These are phyloP conservation scores for Pollicipes pollicipes DNA, from an alignment of 1,140 invertebrate species.

Conservation along the genomic window DNA sequence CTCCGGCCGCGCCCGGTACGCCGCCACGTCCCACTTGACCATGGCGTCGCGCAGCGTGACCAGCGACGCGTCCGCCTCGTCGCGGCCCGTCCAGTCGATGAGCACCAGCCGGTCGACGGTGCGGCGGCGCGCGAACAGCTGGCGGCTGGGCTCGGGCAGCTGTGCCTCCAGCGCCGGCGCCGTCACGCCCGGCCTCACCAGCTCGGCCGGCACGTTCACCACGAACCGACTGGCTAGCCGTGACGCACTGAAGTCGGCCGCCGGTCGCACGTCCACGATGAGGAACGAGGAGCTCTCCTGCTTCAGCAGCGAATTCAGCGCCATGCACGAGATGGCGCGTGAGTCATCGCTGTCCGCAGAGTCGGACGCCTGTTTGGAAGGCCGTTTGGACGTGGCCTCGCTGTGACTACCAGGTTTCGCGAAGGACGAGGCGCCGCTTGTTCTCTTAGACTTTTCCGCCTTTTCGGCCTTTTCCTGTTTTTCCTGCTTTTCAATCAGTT, in stretches of 20 bases:
- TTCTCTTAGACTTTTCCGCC: too few relatives aligned
- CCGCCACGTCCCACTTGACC: neutral
- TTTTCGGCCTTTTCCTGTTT: neutral
- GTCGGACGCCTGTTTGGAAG: too few relatives aligned
- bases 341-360: neutral
- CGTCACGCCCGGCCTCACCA: neutral
- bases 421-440: too few relatives aligned
- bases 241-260: neutral
- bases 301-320: neutral
- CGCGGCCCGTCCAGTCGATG: neutral
- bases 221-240: neutral
- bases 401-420: neutral
- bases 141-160: neutral
- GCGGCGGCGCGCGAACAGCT: conserved; percentile 4
- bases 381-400: neutral
- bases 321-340: neutral
- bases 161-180: neutral
- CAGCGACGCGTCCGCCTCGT: neutral
- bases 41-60: neutral
- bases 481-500: neutral
- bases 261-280: neutral
- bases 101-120: conserved; percentile 1
- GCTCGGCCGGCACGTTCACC: neutral
- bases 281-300: neutral
- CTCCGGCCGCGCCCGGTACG: neutral